These are phyloP conservation scores for Brachypteracias leptosomus DNA, from an alignment of 2,113 vertebrate genomes.

Conservation along the genomic window DNA sequence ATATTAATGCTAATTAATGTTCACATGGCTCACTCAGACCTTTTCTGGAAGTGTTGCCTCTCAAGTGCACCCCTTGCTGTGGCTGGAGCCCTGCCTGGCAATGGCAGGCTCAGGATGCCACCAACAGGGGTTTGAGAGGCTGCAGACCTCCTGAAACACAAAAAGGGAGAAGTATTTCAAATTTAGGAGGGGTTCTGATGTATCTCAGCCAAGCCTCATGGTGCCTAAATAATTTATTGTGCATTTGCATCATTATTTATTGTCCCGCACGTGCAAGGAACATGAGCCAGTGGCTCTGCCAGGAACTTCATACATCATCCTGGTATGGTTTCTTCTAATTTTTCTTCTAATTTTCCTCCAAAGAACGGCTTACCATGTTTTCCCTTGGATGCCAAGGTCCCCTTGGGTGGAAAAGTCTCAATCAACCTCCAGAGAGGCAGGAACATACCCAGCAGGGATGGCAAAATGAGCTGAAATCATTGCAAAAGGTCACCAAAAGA, in stretches of 20 bases:
- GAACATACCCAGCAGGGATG: neutral
- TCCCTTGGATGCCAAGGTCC: neutral
- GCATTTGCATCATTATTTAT: neutral
- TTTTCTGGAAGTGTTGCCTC: neutral
- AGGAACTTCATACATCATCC: neutral
- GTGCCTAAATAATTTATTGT: neutral
- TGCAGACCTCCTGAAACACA: neutral
- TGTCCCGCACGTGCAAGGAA: neutral
- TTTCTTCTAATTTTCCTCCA: neutral
- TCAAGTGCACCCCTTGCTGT: neutral
- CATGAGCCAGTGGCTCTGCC: neutral
- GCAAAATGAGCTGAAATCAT: neutral
- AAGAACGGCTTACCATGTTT: neutral
- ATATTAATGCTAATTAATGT: neutral
- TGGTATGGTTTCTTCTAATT: neutral
- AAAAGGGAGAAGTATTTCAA: neutral
- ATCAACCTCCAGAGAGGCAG: neutral
- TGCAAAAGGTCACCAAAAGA: neutral
- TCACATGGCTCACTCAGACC: neutral
- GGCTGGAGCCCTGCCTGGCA: neutral
- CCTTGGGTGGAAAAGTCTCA: neutral
- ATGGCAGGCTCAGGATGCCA: neutral
- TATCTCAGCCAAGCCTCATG: neutral
- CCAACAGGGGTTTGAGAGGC: neutral
- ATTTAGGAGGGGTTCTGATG: neutral